Conservation (phyloP, 2,113 vertebrate species). For the Pseudopipra pipra region DNA sequence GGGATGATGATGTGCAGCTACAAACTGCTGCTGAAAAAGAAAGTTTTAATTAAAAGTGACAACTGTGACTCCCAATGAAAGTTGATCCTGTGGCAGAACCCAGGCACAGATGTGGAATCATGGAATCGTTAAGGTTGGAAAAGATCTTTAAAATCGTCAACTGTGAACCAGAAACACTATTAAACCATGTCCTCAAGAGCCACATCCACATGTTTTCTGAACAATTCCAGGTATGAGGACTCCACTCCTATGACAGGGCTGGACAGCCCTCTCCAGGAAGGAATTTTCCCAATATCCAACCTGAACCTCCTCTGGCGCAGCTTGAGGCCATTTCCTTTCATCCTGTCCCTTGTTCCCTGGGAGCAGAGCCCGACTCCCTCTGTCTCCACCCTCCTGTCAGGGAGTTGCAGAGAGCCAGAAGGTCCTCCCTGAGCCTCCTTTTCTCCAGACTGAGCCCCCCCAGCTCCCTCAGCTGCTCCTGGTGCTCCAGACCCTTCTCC, state of each 20-base stretch:
- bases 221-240: not conserved
- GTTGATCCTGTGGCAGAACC: not conserved
- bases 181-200: not conserved
- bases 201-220: not conserved
- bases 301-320: not conserved
- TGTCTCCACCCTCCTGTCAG: not conserved
- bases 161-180: not conserved
- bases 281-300: not conserved
- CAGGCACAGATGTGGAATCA: not conserved
- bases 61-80: not conserved
- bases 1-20: not conserved
- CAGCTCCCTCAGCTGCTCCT: not conserved
- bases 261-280: rapidly evolving
- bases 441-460: not conserved
- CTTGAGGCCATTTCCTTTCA: not conserved
- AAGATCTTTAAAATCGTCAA: rapidly evolving
- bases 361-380: no score
- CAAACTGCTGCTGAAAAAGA: not conserved
- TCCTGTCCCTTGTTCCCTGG: not conserved
- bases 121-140: rapidly evolving
- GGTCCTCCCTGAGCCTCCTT: not conserved
- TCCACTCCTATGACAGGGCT: rapidly evolving
- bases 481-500: not conserved
- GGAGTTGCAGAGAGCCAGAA: not conserved
- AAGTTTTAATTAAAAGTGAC: not conserved